Base-by-base conservation (phyloP, 2,888 invertebrate species). In the Platycheirus albimanus region DNA sequence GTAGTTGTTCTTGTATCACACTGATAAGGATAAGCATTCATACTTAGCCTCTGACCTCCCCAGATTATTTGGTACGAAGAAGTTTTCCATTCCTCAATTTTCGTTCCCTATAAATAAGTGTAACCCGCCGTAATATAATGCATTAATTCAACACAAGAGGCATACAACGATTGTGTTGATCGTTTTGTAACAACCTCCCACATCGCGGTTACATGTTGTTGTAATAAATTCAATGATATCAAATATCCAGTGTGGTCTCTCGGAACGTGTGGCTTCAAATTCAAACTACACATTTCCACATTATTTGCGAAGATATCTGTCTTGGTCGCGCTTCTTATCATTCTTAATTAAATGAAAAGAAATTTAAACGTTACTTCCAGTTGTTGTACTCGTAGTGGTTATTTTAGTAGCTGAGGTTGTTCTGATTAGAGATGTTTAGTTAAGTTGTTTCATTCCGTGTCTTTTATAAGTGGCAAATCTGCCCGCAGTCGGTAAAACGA, bases 11-110 rank as follows among this genome's bases (percentile, higher is more conserved):
- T 49, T 58, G 51, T 75, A 75, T 58, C 67, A 19, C 30, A n/a
- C n/a, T n/a, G n/a, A n/a, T n/a, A n/a, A n/a, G 43, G 81, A 81
- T 81, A 81, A 81, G 81, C 58, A 30, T 38, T 58, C n/a, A n/a
- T 41, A 64, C 20, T 13, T 51, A 54, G 20, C 75, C 70, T 66
- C 38, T 66, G 54, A 67, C 61, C 71, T 8, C 47, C 19, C 13
- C 24, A 61, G 61, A 61, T 61, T 28, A 61, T 61, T 61, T 45
- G 24, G 13, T 13, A 38, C 1, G 28, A 28, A 20, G 13, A 70
- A 64, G 6, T 43, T 20, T 52, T 67, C 10, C 20, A 49, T 28
- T 33, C 5, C 19, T 61, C n/a, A n/a, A 15, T 6, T 49, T 41
- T 10, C 43, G 11, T 28, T 58, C 1, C 4, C 49, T 71, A 61